Evolutionary conservation across 2,888 invertebrate species (phyloP).

Genomic region (Chesias legatella): DNA sequence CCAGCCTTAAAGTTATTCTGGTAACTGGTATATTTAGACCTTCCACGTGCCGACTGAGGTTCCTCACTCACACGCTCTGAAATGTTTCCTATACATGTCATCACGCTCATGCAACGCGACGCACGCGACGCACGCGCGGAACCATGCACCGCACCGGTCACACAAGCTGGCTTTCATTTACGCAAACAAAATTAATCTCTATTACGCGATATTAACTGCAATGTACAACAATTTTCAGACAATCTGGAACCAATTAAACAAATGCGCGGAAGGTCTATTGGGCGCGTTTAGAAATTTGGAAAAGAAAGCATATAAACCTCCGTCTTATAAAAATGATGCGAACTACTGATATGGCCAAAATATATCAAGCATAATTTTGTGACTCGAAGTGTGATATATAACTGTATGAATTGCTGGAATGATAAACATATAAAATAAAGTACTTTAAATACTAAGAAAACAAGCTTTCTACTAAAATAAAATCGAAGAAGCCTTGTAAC

Average conservation of each 20-base stretch:
- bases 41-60: conserved; percentile 89
- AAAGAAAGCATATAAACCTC: conserved; percentile 55
- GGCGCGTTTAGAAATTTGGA: conserved; percentile 55
- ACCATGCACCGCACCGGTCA: conserved; percentile 59
- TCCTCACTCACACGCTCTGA: conserved; percentile 91
- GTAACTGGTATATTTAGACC: conserved; percentile 91
- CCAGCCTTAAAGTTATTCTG: conserved; percentile 91
- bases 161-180: conserved; percentile 51
- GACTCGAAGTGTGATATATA: conserved; percentile 51
- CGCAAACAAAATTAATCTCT: conserved; percentile 62
- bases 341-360: conserved; percentile 62
- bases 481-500: conserved; percentile 58
- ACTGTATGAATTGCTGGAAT: conserved; percentile 66
- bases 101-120: conserved; percentile 54
- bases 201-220: conserved; percentile 42
- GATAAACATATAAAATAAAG: conserved; percentile 65
- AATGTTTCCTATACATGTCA: conserved; percentile 82
- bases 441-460: conserved; percentile 51
- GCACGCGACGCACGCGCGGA: conserved; percentile 30
- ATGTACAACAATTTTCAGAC: conserved; percentile 39
- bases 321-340: conserved; percentile 47
- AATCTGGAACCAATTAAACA: conserved; percentile 55
- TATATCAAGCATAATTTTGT: conserved; percentile 63
- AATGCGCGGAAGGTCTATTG: conserved; percentile 74
- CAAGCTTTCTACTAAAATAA: conserved; percentile 67